Base-by-base conservation (phyloP, 2,888 invertebrate genomes). In the Sinelater perroti region DNA sequence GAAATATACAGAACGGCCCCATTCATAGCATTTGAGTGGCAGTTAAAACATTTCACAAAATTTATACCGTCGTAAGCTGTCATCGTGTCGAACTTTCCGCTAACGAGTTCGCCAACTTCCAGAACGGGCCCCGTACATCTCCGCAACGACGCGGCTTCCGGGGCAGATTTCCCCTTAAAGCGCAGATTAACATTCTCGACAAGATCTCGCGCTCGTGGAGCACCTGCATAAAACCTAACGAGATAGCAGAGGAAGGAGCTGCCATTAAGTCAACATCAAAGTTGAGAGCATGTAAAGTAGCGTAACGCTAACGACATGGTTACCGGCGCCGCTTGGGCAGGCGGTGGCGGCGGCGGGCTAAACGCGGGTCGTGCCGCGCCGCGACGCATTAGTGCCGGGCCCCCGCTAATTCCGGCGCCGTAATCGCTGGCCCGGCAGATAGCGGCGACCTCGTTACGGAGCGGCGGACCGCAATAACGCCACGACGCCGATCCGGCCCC, bases 341-440 rank as follows among this genome's bases (percentile, higher is more conserved):
- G n/a, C n/a, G n/a, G n/a, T n/a, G n/a, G n/a, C n/a, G n/a, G n/a
- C n/a, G n/a, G n/a, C n/a, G n/a, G n/a, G n/a, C n/a, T n/a, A n/a
- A n/a, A n/a, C n/a, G n/a, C n/a, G n/a, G 30, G 10, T 17, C 24
- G 53, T 53, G 45, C 44, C 20, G 45, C 20, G 36, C 35, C 56
- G 54, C 57, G 45, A 20, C 45, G 60, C 64, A 66, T 65, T 65
- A 65, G 63, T 58, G 62, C 65, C 65, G 63, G 62, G 60, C 57
- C 50, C 62, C 60, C 60, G 66, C 64, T 67, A 67, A 67, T 66
- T 64, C 60, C 54, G 40, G 28, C 53, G 20, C 54, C 47, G 50
- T 60, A 64, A 61, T 62, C 60, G 60, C 56, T 50, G 42, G 46
- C 50, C 38, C 62, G 53, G 51, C 21, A 53, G 60, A 61, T 61